Conservation (phyloP, 2,797 vertebrate genomes). For the Odontamblyopus lacepedii region DNA sequence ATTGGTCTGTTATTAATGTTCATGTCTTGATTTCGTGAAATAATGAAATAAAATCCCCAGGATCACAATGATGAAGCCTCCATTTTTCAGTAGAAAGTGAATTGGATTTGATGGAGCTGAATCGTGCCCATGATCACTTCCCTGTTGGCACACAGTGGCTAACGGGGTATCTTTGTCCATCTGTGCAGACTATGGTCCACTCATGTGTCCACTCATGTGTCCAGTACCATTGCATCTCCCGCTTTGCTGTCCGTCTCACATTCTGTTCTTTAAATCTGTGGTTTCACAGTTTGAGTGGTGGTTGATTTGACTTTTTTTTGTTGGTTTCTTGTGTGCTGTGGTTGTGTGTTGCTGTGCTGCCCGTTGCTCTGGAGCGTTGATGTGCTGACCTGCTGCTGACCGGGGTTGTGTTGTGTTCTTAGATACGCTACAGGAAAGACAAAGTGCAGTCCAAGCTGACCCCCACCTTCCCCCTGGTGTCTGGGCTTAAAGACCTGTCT, state of each 20-base stretch:
- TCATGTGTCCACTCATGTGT: constrained; percentile 2
- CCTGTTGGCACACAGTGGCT: too few relatives aligned
- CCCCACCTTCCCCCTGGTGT: constrained; percentile 85
- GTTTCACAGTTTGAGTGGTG: neutral
- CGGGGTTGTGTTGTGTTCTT: constrained; percentile 28
- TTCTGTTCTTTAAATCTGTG: neutral
- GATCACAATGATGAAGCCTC: too few relatives aligned
- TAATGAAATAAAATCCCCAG: too few relatives aligned
- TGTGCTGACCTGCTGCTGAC: constrained; percentile 17
- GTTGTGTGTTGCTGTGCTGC: neutral
- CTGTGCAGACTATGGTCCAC: neutral
- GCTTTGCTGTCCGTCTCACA: neutral
- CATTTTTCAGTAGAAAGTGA: too few relatives aligned
- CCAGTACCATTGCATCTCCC: neutral
- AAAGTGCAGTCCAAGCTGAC: constrained; percentile 86
- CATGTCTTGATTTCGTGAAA: too few relatives aligned
- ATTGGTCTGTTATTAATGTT: too few relatives aligned
- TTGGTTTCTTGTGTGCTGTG: neutral
- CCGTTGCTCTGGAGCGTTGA: too few relatives aligned
- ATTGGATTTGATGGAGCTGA: too few relatives aligned
- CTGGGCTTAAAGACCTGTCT: constrained; percentile 86
- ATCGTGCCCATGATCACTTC: too few relatives aligned
- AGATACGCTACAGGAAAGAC: constrained; percentile 94
- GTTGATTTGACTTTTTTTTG: neutral
- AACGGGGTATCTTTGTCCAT: too few relatives aligned